phyloP scores from a whole-genome alignment of 2,113 vertebrate species.

The Mus spicilegus region DNA sequence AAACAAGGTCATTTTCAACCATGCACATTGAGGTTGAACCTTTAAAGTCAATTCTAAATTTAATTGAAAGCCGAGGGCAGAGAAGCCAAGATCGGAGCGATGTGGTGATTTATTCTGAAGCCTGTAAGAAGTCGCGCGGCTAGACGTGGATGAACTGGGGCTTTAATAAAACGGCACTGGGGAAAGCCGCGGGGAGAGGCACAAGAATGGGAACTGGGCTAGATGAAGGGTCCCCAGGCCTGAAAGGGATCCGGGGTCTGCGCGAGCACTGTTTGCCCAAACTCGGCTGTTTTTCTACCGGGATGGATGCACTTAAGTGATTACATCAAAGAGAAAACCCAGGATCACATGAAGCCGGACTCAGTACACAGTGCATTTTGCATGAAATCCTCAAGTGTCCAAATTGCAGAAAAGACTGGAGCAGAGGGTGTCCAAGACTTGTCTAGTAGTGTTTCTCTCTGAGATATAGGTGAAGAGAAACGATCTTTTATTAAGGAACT shows the following conservation, averaged over 20 bases:
- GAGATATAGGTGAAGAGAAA: constrained; percentile 66
- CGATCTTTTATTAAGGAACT: constrained; percentile 73
- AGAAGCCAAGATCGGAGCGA: constrained; percentile 78
- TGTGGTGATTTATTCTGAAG: constrained; percentile 83
- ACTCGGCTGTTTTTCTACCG: constrained; percentile 41
- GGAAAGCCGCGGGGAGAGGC: constrained; percentile 65
- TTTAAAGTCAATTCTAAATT: constrained; percentile 88
- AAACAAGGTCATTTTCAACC: constrained; percentile 86
- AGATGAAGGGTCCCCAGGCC: constrained; percentile 67
- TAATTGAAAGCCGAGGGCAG: constrained; percentile 87
- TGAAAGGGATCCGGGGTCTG: not conserved
- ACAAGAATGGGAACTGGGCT: constrained; percentile 63
- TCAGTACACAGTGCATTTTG: constrained; percentile 51
- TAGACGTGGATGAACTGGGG: constrained; percentile 70
- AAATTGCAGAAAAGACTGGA: constrained; percentile 51
- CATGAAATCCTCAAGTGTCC: constrained; percentile 60
- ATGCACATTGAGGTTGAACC: constrained; percentile 78
- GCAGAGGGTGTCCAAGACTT: constrained; percentile 22
- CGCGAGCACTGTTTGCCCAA: constrained; percentile 63
- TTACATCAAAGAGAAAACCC: not conserved
- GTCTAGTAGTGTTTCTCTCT: constrained; percentile 23
- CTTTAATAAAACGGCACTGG: constrained; percentile 75
- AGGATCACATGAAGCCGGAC: constrained; percentile 56
- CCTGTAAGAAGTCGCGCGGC: constrained; percentile 72
- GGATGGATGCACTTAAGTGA: constrained; percentile 30